Base-by-base conservation (phyloP, 2,797 vertebrate genomes). In the Brotula barbata region DNA sequence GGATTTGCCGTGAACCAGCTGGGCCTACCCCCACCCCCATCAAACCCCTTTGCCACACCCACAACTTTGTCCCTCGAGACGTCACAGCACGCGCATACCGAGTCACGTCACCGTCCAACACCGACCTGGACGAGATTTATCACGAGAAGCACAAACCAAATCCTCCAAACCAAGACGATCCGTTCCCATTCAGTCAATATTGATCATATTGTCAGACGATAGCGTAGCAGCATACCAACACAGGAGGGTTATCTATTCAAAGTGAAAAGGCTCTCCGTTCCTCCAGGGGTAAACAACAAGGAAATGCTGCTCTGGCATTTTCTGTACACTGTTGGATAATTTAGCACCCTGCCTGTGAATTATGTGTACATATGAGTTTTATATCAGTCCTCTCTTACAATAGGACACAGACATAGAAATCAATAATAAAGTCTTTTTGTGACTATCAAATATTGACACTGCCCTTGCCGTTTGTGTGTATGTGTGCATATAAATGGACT, bases 231-330 rank as follows among this genome's bases (percentile, higher is more conserved):
- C 36, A 36, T 15, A 64, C 12, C 1, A n/a, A 34, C 58, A 56
- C 3, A 5, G 17, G 64, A 66, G 67, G 68, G 43, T 45, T 75
- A 71, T 80, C 55, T 73, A 46, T 69, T 70, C 16, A 68, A 64
- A 73, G 58, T 36, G 61, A 75, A 81, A 75, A 78, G 76, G 67
- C 74, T 78, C 66, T 60, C 68, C 74, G 55, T 56, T 80, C 46
- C 65, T 80, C 41, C 12, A 21, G 69, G 84, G 58, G 78, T 65
- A 76, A 83, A 83, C 71, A 76, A 56, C 37, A 45, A 51, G 40
- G 68, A 80, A 81, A 71, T 71, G 81, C 75, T 83, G 77, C n/a
- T 65, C 59, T 75, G 64, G 81, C 68, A 74, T 75, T 83, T 86
- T 80, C 41, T 54, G n/a, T 21, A 23, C 62, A 52, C 21, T 41